A percentile compares a stretch with the other conserved stretches of the same genome.
phyloP scores from a whole-genome alignment of 2,888 invertebrate genomes.

The Drosophila acutilabella region DNA sequence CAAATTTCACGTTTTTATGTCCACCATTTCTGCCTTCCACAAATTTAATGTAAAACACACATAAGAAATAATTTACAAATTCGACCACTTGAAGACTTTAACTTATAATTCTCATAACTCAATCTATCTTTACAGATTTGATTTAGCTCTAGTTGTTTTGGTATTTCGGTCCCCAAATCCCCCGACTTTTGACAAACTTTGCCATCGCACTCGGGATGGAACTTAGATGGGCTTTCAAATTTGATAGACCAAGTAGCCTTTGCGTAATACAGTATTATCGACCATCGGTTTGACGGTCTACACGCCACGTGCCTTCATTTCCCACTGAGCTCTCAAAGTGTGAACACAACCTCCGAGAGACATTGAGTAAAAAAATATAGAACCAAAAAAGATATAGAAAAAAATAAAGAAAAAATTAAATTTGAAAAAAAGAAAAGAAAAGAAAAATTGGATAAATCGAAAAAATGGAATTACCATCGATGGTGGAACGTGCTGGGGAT shows the following conservation, averaged over 20 bases:
- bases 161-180: constrained; percentile 12
- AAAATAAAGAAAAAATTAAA: not conserved
- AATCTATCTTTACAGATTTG: not conserved
- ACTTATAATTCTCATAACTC: not conserved
- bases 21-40: no score
- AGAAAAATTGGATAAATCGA: not conserved
- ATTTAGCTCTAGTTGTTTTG: not conserved
- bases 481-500: constrained; percentile 88
- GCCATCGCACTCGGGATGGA: constrained; percentile 22
- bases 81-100: not conserved
- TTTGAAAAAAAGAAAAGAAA: not conserved
- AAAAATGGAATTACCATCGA: constrained; percentile 86
- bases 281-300: constrained; percentile 41
- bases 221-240: constrained; percentile 30
- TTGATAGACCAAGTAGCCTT: constrained; percentile 52
- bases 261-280: constrained; percentile 35
- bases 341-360: constrained; percentile 27
- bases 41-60: no score
- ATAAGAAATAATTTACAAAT: no score
- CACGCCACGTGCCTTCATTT: constrained; percentile 38
- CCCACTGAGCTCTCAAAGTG: constrained; percentile 23
- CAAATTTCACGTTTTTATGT: no score
- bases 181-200: constrained; percentile 37
- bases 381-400: constrained; percentile 5
- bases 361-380: constrained; percentile 9